Base-by-base conservation (phyloP, 2,888 invertebrate species). In the Drosophila hamatofila region DNA sequence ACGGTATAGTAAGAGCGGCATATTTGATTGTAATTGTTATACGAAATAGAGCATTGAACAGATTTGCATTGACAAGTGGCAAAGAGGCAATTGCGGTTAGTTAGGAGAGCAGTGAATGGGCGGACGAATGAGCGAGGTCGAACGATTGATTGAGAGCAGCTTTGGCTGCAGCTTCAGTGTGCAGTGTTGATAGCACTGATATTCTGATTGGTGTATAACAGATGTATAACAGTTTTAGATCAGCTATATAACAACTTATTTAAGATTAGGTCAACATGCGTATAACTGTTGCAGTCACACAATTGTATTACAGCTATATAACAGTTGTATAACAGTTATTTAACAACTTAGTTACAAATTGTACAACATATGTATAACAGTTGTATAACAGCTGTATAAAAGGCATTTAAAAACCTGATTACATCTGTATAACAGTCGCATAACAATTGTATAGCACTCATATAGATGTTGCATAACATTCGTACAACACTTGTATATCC, bases 11-110 rank as follows among this genome's bases (percentile, higher is more conserved):
- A 37, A 39, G 58, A 81, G 74, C 67, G 68, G 81, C 73, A 59
- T 58, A 46, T 51, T 51, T 8, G 33, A 11, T 77, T 55, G 46
- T 55, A 57, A 57, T 55, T 72, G 49, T 78, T 63, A 57, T 54
- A 71, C 73, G 59, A 65, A 80, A 74, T 57, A 77, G 78, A 77
- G 78, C 80, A 78, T 80, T 78, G 77, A 64, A 80, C 67, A 76
- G 55, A 58, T 71, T 66, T 54, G 61, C 80, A 80, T 76, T 63
- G 57, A 41, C 46, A 49, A 23, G 56, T 49, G 61, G 18, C 51
- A 30, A 30, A n/a, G 33, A 21, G 42, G 44, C 37, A 46, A 41
- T 11, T 23, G 44, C 58, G 51, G 46, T 52, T 37, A 37, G 16
- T 37, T 21, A 30, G n/a, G 46, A 39, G 21, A 41, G 49, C 23